Evolutionary conservation across 1,140 invertebrate genomes (phyloP).

Genomic region (Patella vulgata): DNA sequence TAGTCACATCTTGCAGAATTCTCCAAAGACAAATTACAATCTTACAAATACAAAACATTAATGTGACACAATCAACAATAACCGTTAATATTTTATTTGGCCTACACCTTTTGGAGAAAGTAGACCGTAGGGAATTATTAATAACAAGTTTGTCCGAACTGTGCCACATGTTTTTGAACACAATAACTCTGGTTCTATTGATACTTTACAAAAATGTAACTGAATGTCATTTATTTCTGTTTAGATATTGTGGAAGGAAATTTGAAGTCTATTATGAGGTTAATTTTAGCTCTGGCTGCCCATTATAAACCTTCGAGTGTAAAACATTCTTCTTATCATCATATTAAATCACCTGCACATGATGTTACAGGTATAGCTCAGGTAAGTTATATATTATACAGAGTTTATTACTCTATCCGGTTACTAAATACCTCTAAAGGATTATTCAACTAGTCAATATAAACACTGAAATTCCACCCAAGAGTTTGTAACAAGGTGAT

Average conservation of each 20-base stretch:
- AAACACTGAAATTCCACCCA: too few relatives aligned
- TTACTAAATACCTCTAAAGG: background rate
- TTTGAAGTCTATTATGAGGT: conserved; percentile 69
- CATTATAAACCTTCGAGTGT: conserved; percentile 69
- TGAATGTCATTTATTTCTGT: conserved; percentile 7
- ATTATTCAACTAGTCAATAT: background rate
- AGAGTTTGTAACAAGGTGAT: too few relatives aligned
- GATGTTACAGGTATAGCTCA: conserved; percentile 53
- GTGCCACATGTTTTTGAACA: too few relatives aligned
- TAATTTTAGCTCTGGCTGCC: conserved; percentile 69
- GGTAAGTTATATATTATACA: conserved; percentile 40
- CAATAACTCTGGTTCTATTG: background rate
- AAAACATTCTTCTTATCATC: conserved; percentile 43
- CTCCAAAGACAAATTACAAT: too few relatives aligned
- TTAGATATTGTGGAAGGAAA: conserved; percentile 69
- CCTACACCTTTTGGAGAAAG: too few relatives aligned
- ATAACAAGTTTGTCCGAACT: too few relatives aligned
- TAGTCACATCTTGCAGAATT: too few relatives aligned
- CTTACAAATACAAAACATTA: too few relatives aligned
- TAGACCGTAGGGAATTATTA: too few relatives aligned
- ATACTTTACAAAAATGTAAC: background rate
- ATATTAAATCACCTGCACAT: conserved; percentile 10
- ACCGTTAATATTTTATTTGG: too few relatives aligned
- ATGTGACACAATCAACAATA: too few relatives aligned
- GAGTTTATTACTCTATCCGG: background rate